Conservation (phyloP, 2,113 vertebrate genomes). For the Hippolais icterina region DNA sequence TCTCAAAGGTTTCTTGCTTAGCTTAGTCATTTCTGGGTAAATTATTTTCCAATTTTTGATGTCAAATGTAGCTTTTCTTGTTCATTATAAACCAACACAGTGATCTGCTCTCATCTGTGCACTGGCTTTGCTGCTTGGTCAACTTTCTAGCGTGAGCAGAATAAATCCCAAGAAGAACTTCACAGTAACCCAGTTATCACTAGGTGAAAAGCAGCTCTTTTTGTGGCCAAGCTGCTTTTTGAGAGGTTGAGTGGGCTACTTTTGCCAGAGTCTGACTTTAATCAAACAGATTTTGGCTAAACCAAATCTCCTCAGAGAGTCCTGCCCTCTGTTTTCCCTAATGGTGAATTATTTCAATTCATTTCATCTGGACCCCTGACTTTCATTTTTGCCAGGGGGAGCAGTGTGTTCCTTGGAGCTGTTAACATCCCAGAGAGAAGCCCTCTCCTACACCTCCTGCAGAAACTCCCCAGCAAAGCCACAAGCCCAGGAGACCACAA, state of each 20-base stretch:
- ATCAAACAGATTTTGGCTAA: neutral
- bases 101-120: neutral
- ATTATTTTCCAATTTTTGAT: slow-evolving; percentile 38
- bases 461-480: neutral
- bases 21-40: slow-evolving; percentile 23
- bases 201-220: neutral
- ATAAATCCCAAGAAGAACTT: neutral
- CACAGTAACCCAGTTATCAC: neutral
- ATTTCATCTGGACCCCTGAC: neutral
- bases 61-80: neutral
- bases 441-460: neutral
- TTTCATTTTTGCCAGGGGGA: neutral
- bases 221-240: neutral
- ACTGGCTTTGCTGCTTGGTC: neutral
- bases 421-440: neutral
- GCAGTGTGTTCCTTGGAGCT: neutral
- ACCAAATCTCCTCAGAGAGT: neutral
- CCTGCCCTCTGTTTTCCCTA: neutral
- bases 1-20: slow-evolving; percentile 33
- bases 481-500: neutral
- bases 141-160: accelerated
- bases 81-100: neutral
- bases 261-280: neutral
- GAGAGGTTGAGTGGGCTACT: neutral
- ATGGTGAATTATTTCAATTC: neutral